phyloP scores from a whole-genome alignment of 1,140 invertebrate species.

The Mya arenaria region DNA sequence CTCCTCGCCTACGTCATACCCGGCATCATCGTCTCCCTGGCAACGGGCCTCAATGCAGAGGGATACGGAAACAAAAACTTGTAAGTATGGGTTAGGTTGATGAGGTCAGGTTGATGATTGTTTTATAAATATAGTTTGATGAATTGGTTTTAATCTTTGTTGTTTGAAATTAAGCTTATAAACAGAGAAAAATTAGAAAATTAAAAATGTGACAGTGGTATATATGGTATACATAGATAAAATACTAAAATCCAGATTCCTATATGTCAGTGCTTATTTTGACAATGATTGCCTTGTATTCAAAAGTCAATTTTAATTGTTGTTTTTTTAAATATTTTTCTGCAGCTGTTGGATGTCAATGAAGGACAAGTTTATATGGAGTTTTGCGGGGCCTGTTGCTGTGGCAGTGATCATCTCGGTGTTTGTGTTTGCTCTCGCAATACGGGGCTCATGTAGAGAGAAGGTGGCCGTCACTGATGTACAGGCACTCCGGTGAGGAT shows the following conservation, averaged over 20 bases:
- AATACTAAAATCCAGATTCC: too few relatives aligned
- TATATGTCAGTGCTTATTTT: too few relatives aligned
- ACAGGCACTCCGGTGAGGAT: slow-evolving; percentile 89
- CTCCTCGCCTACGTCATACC: slow-evolving; percentile 96
- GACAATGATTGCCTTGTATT: too few relatives aligned
- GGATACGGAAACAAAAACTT: slow-evolving; percentile 97
- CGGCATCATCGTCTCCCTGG: slow-evolving; percentile 93
- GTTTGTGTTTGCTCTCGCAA: slow-evolving; percentile 90
- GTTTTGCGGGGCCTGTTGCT: slow-evolving; percentile 94
- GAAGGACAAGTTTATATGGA: slow-evolving; percentile 94
- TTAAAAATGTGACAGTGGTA: too few relatives aligned
- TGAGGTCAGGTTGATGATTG: too few relatives aligned
- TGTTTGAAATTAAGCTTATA: too few relatives aligned
- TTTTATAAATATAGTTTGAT: too few relatives aligned
- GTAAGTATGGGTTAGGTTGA: slow-evolving; percentile 92
- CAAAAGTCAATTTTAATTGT: too few relatives aligned
- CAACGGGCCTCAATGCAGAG: slow-evolving; percentile 95
- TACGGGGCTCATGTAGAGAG: slow-evolving; percentile 94
- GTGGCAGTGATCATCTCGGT: slow-evolving; percentile 85
- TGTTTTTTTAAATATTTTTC: too few relatives aligned
- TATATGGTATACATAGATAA: too few relatives aligned
- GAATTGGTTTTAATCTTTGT: too few relatives aligned
- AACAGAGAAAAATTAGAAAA: too few relatives aligned
- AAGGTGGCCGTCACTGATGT: slow-evolving; percentile 87
- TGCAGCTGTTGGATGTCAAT: slow-evolving; percentile 91